phyloP scores from a whole-genome alignment of 30 jellyfish, hydroid and myxozoan genomes.

The Aurelia aurita complex sp. Pacific region DNA sequence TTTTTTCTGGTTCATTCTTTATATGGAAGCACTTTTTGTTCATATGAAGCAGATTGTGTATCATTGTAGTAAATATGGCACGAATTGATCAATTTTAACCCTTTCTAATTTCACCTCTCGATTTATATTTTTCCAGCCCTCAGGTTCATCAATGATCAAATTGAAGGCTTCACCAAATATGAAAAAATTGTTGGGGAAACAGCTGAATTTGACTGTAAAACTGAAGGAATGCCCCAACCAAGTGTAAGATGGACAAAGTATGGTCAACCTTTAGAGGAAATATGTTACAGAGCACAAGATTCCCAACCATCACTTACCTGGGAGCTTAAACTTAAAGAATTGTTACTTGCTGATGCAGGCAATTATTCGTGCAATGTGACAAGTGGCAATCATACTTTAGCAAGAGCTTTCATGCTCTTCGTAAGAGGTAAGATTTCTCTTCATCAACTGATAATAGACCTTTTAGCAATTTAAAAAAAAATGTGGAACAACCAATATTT shows the following conservation, averaged over 20 bases:
- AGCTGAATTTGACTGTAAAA: conserved; percentile 33
- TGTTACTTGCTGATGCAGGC: conserved; percentile 39
- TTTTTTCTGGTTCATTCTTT: too few relatives aligned
- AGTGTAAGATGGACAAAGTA: conserved; percentile 28
- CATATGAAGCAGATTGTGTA: too few relatives aligned
- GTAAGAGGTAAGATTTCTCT: conserved; percentile 25
- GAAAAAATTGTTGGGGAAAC: conserved; percentile 2
- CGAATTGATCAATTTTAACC: too few relatives aligned
- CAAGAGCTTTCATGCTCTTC: conserved; percentile 3
- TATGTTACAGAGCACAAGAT: conserved; percentile 20
- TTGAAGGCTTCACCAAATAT: not conserved
- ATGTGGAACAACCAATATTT: too few relatives aligned
- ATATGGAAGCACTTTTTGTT: too few relatives aligned
- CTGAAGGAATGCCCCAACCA: conserved; percentile 4
- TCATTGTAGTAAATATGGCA: too few relatives aligned
- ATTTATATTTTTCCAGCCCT: conserved; percentile 5
- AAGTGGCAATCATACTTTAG: not conserved
- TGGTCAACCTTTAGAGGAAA: conserved; percentile 24
- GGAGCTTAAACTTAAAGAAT: not conserved
- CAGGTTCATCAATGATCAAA: not conserved
- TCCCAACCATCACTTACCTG: not conserved
- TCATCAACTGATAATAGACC: too few relatives aligned
- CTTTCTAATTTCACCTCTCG: too few relatives aligned
- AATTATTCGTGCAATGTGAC: conserved; percentile 26
- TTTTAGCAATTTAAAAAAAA: too few relatives aligned